Evolutionary conservation across 1,140 invertebrate genomes (phyloP).

Genomic region (Psix sp.): DNA sequence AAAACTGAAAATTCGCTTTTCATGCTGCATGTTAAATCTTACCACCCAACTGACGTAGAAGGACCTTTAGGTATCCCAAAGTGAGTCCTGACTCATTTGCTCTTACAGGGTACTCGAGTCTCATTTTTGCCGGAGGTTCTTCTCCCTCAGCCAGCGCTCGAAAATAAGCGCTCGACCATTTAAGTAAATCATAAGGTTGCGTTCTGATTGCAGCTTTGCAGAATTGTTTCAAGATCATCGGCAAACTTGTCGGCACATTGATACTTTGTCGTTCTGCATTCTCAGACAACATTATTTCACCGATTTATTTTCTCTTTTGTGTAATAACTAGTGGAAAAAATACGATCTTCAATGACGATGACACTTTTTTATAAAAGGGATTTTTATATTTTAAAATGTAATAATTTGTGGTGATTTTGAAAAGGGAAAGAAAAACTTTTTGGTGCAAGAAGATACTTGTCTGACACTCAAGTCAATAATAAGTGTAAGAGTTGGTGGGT

Average conservation of each 20-base stretch:
- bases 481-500: too few species aligned
- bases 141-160: slow-evolving; percentile 81
- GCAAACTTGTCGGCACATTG: slow-evolving; percentile 87
- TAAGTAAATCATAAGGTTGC: slow-evolving; percentile 90
- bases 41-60: slow-evolving; percentile 84
- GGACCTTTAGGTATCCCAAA: slow-evolving; percentile 85
- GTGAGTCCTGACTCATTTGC: slow-evolving; percentile 83
- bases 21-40: slow-evolving; percentile 15
- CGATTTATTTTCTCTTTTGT: too few species aligned
- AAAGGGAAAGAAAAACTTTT: too few species aligned
- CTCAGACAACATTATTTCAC: too few species aligned
- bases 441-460: too few species aligned
- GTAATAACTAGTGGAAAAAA: too few species aligned
- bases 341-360: too few species aligned
- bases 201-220: slow-evolving; percentile 94
- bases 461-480: too few species aligned
- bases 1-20: slow-evolving; percentile 3
- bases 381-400: too few species aligned
- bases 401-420: too few species aligned
- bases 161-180: slow-evolving; percentile 90
- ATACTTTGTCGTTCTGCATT: too few species aligned
- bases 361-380: too few species aligned
- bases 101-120: slow-evolving; percentile 83
- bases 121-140: slow-evolving; percentile 84
- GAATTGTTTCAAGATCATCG: slow-evolving; percentile 90